A percentile compares a stretch with the other conserved stretches of the same genome.
These are phyloP conservation scores for Micromys minutus DNA, from an alignment of 2,113 vertebrate genomes.

Conservation along the genomic window DNA sequence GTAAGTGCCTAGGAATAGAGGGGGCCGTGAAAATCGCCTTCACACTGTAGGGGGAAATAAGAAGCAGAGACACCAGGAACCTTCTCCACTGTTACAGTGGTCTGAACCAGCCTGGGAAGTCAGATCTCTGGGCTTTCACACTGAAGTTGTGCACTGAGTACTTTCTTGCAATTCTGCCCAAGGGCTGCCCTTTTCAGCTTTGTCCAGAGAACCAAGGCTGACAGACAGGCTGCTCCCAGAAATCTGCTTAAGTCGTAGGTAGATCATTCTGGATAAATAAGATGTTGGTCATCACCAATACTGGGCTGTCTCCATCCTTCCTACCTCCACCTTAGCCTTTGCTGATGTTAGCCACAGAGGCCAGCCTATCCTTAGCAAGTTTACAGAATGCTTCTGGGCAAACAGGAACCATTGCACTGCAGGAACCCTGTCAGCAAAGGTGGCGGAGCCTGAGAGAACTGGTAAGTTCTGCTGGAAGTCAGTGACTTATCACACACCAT, in stretches of 20 bases:
- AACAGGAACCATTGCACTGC: not conserved
- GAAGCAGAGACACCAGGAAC: not conserved
- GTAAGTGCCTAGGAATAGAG: not conserved
- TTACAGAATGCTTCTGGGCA: not conserved
- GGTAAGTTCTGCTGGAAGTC: slow-evolving; percentile 27
- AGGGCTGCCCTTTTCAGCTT: not conserved
- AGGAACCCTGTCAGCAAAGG: not conserved
- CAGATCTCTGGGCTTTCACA: not conserved
- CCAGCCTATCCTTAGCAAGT: not conserved
- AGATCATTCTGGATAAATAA: not conserved
- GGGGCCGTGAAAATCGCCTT: slow-evolving; percentile 17
- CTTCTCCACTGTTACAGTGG: not conserved
- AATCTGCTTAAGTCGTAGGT: not conserved
- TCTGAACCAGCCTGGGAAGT: not conserved
- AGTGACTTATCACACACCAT: slow-evolving; percentile 4
- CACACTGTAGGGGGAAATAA: slow-evolving; percentile 21
- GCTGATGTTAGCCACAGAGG: not conserved
- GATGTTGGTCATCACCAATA: accelerated
- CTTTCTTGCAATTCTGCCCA: not conserved
- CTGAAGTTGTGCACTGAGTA: not conserved
- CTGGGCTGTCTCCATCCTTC: not conserved
- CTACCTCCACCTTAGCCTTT: slow-evolving; percentile 2
- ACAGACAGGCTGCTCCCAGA: not conserved
- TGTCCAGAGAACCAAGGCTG: not conserved
- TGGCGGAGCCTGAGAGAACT: not conserved